Base-by-base conservation (phyloP, 1,140 invertebrate species). In the Drosophila parabipectinata region DNA sequence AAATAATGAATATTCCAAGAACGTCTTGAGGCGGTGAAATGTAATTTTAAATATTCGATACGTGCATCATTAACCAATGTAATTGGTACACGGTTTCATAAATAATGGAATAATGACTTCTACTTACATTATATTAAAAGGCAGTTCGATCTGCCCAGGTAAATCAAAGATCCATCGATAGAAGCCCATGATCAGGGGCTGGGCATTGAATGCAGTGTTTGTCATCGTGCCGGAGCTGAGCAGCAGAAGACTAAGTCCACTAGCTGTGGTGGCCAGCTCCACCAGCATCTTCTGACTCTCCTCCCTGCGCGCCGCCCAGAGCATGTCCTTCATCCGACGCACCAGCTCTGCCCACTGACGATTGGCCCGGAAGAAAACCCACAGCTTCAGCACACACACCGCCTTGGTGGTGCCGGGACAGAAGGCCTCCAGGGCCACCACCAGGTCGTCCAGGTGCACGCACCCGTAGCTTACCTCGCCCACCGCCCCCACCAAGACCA, bases 401-500 rank as follows among this genome's bases (percentile, higher is more conserved):
- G 78, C 77, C 56, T 91, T 91, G 34, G 90, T 91, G 62, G 76
- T 77, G 28, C 90, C 90, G 10, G 90, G 90, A 71, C 90, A 91
- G 52, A 91, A 91, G 24, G 90, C 90, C 57, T 91, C 90, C 24
- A 91, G 58, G 2, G 90, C 90, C 5, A 59, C 63, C 6, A 91
- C 72, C 47, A 91, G 58, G 66, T 90, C 68, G 18, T 79, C 51
- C 45, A 91, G 56, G 68, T 90, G 63, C 6, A 82, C 54, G 53
- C 73, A 68, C 5, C 90, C 90, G 48, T 90, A 91, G 5, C 72
- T 50, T 64, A 58, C 60, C 63, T 91, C 90, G 52, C 90, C 82
- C 41, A 77, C 57, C 4, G 76, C 90, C 0, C 90, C 90, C 45
- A 90, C 28, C 6, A 77, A 39, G 2, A 90, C 79, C 28, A 84